These are phyloP conservation scores for Macaria notata DNA, from an alignment of 2,888 invertebrate genomes.

Conservation along the genomic window DNA sequence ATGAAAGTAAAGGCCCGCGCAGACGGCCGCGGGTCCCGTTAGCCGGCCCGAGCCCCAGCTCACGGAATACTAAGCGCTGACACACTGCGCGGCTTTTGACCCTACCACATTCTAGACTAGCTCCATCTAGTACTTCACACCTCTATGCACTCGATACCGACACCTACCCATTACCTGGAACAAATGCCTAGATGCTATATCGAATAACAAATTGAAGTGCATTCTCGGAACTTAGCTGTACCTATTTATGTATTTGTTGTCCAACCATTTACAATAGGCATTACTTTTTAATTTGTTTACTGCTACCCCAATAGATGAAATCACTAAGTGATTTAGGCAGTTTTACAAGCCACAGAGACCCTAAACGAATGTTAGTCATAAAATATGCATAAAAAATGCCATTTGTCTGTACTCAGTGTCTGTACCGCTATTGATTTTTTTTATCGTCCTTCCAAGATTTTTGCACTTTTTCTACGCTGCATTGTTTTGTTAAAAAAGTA, in stretches of 20 bases:
- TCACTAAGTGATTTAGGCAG: conserved; percentile 11
- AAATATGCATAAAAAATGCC: conserved; percentile 30
- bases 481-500: conserved; percentile 43
- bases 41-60: conserved; percentile 69
- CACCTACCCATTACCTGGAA: conserved; percentile 39
- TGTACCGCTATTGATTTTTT: conserved; percentile 32
- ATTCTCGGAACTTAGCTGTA: conserved; percentile 26
- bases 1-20: conserved; percentile 80
- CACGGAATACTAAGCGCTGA: conserved; percentile 81
- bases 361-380: conserved; percentile 15
- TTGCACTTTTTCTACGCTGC: conserved; percentile 50
- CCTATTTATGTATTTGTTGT: conserved; percentile 7
- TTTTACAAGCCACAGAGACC: conserved; percentile 27
- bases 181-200: conserved; percentile 27
- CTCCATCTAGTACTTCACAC: conserved; percentile 58
- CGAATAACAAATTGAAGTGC: conserved; percentile 20
- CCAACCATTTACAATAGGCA: conserved; percentile 2
- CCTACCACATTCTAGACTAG: conserved; percentile 78
- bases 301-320: conserved; percentile 4
- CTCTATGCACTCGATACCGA: conserved; percentile 60
- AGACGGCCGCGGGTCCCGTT: conserved; percentile 75
- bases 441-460: conserved; percentile 47
- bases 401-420: conserved; percentile 11
- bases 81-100: conserved; percentile 82
- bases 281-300: conserved; percentile 9